Base-by-base conservation (phyloP, 92 coral and sea anemone species). In the Phymanthus crucifer region DNA sequence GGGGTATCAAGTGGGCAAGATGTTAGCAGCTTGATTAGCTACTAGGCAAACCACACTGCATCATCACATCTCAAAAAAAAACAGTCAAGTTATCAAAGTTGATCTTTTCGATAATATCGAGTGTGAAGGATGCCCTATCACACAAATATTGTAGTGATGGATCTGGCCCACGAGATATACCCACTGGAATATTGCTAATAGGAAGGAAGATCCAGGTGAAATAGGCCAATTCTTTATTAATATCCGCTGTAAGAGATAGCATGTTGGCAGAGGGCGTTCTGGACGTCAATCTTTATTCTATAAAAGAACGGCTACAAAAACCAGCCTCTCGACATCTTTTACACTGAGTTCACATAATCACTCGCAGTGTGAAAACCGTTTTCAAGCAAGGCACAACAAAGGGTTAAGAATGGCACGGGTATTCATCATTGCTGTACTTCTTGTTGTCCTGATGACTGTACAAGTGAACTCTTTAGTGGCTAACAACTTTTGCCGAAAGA, bases 161-260 rank as follows among this genome's bases (percentile, higher is more conserved):
- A 31, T 57, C 8, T 50, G 34, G 68, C 68, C 32, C 68, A 61
- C 34, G 34, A 9, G 68, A 24, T 61, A 27, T 29, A 7, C 34
- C 26, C 36, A 61, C 68, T 4, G 29, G 5, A 61, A 61, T 61
- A 61, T 61, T 61, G 68, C 19, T 34, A 61, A 61, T 61, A 61
- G 68, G 35, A 61, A 61, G 64, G n/a, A 61, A 61, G 5, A 26
- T 9, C 13, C 68, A 61, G 68, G 32, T 61, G 68, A 27, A 61
- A 8, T 61, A 26, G 34, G 68, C 16, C 1, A 61, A 61, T 61
- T 13, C 26, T 61, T 61, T 11, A 61, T 61, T 26, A 61, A 61
- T 61, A 61, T 61, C 68, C 68, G 68, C 35, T 61, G 68, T 14
- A 29, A 29, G 35, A 61, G 36, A 61, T 61, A 61, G 17, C 68